Percentiles rank a stretch among this genome's conserved stretches.
Evolutionary conservation across 2,113 vertebrate species (phyloP).

Genomic region (Plestiodon gilberti): DNA sequence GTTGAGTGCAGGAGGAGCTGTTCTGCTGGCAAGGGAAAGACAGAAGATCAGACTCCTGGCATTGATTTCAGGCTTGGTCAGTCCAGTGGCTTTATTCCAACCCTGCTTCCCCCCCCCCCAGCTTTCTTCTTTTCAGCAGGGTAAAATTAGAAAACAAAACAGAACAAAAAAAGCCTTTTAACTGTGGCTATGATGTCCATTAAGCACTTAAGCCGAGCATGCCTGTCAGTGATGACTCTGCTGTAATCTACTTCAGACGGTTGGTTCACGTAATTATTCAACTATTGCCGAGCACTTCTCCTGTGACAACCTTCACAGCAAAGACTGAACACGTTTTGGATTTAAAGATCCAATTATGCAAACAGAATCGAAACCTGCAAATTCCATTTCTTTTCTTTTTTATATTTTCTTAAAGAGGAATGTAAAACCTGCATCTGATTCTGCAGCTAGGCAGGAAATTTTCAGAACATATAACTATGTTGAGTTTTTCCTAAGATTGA

Average conservation of each 20-base stretch:
- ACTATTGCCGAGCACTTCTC: conserved; percentile 25
- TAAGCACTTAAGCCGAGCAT: background rate
- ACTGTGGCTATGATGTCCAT: background rate
- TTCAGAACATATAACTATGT: conserved; percentile 13
- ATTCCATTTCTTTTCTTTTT: background rate
- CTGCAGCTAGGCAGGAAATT: background rate
- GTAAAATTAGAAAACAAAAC: too few species aligned
- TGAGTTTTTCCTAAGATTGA: conserved; percentile 16
- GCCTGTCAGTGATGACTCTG: background rate
- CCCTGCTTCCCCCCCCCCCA: too few species aligned
- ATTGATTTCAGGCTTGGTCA: too few species aligned
- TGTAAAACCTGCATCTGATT: background rate
- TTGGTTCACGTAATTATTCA: background rate
- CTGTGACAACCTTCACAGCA: accelerated
- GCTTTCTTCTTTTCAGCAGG: too few species aligned
- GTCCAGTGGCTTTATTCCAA: too few species aligned
- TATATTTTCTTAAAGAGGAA: conserved; percentile 3
- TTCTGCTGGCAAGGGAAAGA: too few species aligned
- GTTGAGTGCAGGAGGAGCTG: too few species aligned
- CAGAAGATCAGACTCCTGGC: too few species aligned
- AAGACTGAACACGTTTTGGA: conserved; percentile 7
- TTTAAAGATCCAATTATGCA: conserved; percentile 42
- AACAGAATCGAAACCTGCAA: conserved; percentile 28
- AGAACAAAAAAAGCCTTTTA: too few species aligned
- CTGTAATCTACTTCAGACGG: background rate